phyloP scores from a whole-genome alignment of 1,140 invertebrate species.

The Eupeodes corollae region DNA sequence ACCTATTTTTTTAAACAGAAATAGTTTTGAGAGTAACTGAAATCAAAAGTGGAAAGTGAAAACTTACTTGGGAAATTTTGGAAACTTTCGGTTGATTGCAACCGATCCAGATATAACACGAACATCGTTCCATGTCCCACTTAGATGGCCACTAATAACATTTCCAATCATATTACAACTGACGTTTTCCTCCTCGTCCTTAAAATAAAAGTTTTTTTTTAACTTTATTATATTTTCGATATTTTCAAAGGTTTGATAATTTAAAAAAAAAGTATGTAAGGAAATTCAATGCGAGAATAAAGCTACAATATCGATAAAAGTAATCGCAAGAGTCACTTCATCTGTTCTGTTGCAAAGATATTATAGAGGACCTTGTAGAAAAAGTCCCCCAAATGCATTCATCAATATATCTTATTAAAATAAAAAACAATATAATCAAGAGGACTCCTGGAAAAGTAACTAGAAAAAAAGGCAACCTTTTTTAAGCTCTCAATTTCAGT shows the following conservation, averaged over 20 bases:
- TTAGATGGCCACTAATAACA: conserved; percentile 45
- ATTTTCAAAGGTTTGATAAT: background rate
- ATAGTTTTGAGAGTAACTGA: background rate
- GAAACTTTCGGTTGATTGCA: conserved; percentile 50
- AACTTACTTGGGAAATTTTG: conserved; percentile 49
- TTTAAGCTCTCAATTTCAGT: too few relatives aligned
- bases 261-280: background rate
- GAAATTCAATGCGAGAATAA: too few relatives aligned
- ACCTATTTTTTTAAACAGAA: too few relatives aligned
- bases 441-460: too few relatives aligned
- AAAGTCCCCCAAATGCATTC: too few relatives aligned
- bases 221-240: background rate
- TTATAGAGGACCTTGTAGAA: too few relatives aligned
- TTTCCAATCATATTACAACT: conserved; percentile 26
- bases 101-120: conserved; percentile 66
- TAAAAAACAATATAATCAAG: too few relatives aligned
- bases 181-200: conserved; percentile 16
- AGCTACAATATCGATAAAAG: too few relatives aligned
- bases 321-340: too few relatives aligned
- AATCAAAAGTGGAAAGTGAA: background rate
- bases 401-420: too few relatives aligned
- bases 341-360: too few relatives aligned
- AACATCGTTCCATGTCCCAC: conserved; percentile 70
- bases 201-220: conserved; percentile 1
- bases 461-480: too few relatives aligned